Percentiles rank a stretch among this genome's conserved stretches.
Evolutionary conservation across 2,797 vertebrate species (phyloP).

Genomic region (Podargus strigoides): DNA sequence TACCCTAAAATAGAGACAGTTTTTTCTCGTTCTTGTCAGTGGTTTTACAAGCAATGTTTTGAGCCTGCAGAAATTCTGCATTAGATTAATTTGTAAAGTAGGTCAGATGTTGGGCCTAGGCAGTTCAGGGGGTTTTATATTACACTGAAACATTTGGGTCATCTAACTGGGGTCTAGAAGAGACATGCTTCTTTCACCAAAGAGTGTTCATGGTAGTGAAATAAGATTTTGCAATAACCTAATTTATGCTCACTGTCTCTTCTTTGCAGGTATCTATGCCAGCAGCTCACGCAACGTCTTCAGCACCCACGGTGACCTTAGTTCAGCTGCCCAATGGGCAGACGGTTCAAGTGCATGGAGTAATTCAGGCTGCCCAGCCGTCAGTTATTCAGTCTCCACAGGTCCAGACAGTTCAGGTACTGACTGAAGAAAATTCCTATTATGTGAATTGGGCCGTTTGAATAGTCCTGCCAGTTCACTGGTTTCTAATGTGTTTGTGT

Average conservation of each 20-base stretch:
- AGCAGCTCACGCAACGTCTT: constrained; percentile 86
- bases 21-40: constrained; percentile 2
- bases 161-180: neutral
- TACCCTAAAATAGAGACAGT: neutral
- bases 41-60: neutral
- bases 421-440: constrained; percentile 41
- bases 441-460: neutral
- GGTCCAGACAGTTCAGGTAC: constrained; percentile 95
- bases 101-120: neutral
- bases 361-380: constrained; percentile 97
- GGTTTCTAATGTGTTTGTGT: neutral
- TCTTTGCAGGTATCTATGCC: constrained; percentile 88
- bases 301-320: constrained; percentile 90
- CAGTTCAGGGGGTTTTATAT: neutral
- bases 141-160: neutral
- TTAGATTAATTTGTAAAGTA: constrained; percentile 26
- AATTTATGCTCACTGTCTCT: neutral
- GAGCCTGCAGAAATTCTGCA: constrained; percentile 3
- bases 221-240: neutral
- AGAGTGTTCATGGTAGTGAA: neutral
- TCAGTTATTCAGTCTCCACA: constrained; percentile 98
- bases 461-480: neutral
- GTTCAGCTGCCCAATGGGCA: constrained; percentile 98
- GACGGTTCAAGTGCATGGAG: constrained; percentile 97
- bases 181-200: neutral